A percentile compares a stretch with the other conserved stretches of the same genome.
Evolutionary conservation across 2,797 vertebrate genomes (phyloP).

Genomic region (Carcharodon carcharias): DNA sequence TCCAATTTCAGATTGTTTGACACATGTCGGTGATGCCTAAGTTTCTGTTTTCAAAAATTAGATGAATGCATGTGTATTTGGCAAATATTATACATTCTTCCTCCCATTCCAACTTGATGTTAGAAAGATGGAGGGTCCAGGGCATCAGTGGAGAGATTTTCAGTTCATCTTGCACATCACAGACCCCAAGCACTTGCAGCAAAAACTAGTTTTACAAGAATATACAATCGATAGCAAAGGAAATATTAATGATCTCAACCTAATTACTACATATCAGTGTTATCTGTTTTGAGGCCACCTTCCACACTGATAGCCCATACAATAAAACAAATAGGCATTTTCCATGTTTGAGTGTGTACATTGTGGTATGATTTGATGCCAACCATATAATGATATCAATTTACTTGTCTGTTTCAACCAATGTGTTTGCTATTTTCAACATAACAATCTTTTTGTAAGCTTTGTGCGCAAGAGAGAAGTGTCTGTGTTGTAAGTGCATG

Average conservation of each 20-base stretch:
- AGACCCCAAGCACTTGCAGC: neutral
- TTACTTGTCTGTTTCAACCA: neutral
- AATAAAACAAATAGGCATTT: neutral
- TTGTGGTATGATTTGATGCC: conserved; percentile 28
- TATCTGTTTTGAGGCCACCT: neutral
- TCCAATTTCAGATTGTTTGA: neutral
- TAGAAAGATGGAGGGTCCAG: neutral
- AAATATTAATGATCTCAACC: neutral
- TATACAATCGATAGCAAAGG: neutral
- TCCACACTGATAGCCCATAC: neutral
- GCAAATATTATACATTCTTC: neutral
- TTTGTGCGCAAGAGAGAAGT: neutral
- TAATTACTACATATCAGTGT: neutral
- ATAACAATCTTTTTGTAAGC: neutral
- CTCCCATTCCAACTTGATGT: neutral
- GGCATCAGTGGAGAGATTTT: neutral
- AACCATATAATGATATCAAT: neutral
- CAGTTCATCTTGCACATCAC: neutral
- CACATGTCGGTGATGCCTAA: neutral
- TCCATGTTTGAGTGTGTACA: neutral
- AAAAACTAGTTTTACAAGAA: neutral
- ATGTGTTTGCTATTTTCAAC: neutral
- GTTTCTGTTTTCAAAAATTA: neutral
- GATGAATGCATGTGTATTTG: neutral
- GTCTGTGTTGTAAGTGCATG: conserved; percentile 9